Evolutionary conservation across 2,797 vertebrate genomes (phyloP), one percentile per base, ranked within the genome.

Genomic region (Sebastes vulpes): DNA sequence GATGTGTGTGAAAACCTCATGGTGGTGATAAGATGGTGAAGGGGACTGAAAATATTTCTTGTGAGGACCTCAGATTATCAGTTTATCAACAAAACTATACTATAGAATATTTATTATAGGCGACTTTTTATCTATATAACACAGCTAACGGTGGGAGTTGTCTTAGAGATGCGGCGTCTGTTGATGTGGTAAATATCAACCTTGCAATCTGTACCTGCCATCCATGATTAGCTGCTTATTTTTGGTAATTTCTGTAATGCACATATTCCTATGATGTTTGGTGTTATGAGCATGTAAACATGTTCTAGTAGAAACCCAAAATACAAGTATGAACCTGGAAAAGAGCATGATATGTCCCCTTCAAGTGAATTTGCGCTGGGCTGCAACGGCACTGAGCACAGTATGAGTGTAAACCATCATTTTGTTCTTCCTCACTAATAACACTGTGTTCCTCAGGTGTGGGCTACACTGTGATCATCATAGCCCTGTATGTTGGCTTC

Each of bases 401-500:
- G 38, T 32, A 1, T 28, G 23, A 58, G 1, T 16, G 12, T 28
- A 20, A 70, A 58, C 3, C 6, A 29, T 25, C 0, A 9, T 25
- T 28, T 59, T 32, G 4, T 69, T 18, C 9, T 21, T 42, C 25
- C 65, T 66, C 2, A 50, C 26, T 53, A 29, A 74, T 31, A 12
- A 25, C n/a, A 2, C 3, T 25, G 21, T 90, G 32, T 70, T 81
- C 82, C 67, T 28, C 84, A 99, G 98, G 99, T 85, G 98, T 99
- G 73, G 99, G 99, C 92, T 99, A 99, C 29, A 97, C 98, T 5
- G 99, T 99, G 93, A 99, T 99, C 91, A 77, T 99, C 93, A 99
- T 99, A 80, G 99, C 99, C 32, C 91, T 99, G 69, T 99, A 99
- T n/a, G 98, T 99, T 59, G 99, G 99, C 88, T 99, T 99, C 97